Evolutionary conservation across 1,140 invertebrate species (phyloP).

Genomic region (Drosophila lowei): DNA sequence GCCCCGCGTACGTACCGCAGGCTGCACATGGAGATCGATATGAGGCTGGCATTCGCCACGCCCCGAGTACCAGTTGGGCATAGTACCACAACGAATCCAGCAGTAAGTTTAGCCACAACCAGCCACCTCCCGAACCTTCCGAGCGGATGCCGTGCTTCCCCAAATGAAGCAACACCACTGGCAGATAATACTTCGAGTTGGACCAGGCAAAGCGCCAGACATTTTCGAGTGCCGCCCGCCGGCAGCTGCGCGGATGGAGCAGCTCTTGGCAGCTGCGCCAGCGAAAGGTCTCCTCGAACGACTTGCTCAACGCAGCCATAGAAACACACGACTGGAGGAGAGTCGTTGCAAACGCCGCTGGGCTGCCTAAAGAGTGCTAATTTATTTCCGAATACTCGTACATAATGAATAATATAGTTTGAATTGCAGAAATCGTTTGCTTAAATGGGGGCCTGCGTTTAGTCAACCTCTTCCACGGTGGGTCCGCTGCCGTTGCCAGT

Average conservation of each 20-base stretch:
- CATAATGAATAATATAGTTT: constrained; percentile 19
- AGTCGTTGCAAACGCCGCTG: background rate
- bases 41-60: constrained; percentile 25
- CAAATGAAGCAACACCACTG: constrained; percentile 42
- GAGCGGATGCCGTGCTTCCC: constrained; percentile 3
- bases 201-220: constrained; percentile 41
- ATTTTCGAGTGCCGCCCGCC: constrained; percentile 21
- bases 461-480: constrained; percentile 79
- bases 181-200: constrained; percentile 57
- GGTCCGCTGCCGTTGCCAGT: constrained; percentile 64
- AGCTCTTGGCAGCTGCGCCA: constrained; percentile 41
- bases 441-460: background rate
- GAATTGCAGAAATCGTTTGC: background rate
- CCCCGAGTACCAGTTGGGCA: constrained; percentile 31
- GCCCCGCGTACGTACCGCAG: constrained; percentile 34
- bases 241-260: constrained; percentile 47
- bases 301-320: constrained; percentile 51
- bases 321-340: background rate
- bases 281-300: constrained; percentile 33
- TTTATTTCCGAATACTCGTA: constrained; percentile 38
- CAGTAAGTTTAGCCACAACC: background rate
- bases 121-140: background rate
- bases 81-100: constrained; percentile 35
- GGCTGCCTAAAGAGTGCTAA: constrained; percentile 8
- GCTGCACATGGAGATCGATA: constrained; percentile 36